Base-by-base conservation (phyloP, 2,888 invertebrate species). In the Lycophotia porphyrea region DNA sequence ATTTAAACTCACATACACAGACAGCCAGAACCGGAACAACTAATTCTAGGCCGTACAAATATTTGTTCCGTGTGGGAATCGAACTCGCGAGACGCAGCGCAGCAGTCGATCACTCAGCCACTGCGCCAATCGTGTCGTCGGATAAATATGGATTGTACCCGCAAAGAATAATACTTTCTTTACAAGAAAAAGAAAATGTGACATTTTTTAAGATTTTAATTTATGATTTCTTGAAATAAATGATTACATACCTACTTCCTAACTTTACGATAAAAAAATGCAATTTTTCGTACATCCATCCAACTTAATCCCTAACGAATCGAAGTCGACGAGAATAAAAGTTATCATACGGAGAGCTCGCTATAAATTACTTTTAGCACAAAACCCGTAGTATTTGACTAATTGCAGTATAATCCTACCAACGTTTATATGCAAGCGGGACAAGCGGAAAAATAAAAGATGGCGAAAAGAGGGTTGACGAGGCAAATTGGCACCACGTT, bases 401-500 rank as follows among this genome's bases (percentile, higher is more conserved):
- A 89, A 89, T 87, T 81, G 79, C 80, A 76, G 81, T 73, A 70
- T 85, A 87, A 88, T 87, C 87, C 83, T 76, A 39, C 39, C 84
- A 74, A 64, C 73, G 74, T 74, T 76, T 82, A 84, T 81, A 78
- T 82, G 84, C 80, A 83, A 81, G 80, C 79, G 84, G 63, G 31
- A 69, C 42, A 34, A 77, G 69, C 65, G 71, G 82, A 78, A 80
- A 82, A 82, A 88, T 74, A 71, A 88, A 78, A 76, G 75, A 81
- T 69, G 71, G 44, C 44, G 68, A 64, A 78, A 84, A 88, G 90
- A 85, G 79, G 82, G 81, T 66, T 74, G 74, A 74, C 84, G 77
- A 75, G 71, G 84, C 85, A 90, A 92, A 91, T 90, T 91, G 90
- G 87, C 89, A 80, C n/a, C 74, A 78, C 80, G 71, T 88, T 90